Evolutionary conservation across 1,140 invertebrate species (phyloP).

Genomic region (Aphelinus certus): DNA sequence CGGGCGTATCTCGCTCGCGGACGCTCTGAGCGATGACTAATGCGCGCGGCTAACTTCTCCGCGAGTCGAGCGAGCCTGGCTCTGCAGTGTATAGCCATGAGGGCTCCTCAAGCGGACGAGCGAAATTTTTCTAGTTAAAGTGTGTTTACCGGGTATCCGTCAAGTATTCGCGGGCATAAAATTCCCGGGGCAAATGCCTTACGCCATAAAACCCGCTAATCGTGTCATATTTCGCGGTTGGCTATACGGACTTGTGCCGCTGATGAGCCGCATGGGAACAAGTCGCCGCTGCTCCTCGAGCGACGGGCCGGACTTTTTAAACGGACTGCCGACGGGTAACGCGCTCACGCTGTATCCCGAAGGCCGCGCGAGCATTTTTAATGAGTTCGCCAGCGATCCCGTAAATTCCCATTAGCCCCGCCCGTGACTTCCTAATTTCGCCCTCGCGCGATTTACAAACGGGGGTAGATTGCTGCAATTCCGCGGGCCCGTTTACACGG

Average conservation of each 20-base stretch:
- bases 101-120: too few species aligned
- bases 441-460: not conserved
- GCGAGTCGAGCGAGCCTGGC: too few species aligned
- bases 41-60: not conserved
- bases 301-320: constrained; percentile 15
- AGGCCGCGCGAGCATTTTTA: constrained; percentile 18
- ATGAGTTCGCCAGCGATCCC: constrained; percentile 10
- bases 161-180: not conserved
- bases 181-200: not conserved
- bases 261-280: constrained; percentile 6
- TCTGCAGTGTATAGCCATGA: too few species aligned
- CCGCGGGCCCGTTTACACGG: not conserved
- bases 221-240: constrained; percentile 1
- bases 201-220: constrained; percentile 21
- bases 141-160: constrained; percentile 17
- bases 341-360: not conserved
- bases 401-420: constrained; percentile 28
- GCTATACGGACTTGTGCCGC: not conserved
- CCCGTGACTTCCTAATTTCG: constrained; percentile 24
- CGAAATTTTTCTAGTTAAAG: constrained; percentile 1
- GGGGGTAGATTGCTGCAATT: constrained; percentile 20
- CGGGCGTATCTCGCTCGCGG: constrained; percentile 24
- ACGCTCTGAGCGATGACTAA: constrained; percentile 24
- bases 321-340: not conserved
- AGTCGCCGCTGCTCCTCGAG: not conserved